Conservation (phyloP, 2,797 vertebrate genomes). For the Acanthis flammea region DNA sequence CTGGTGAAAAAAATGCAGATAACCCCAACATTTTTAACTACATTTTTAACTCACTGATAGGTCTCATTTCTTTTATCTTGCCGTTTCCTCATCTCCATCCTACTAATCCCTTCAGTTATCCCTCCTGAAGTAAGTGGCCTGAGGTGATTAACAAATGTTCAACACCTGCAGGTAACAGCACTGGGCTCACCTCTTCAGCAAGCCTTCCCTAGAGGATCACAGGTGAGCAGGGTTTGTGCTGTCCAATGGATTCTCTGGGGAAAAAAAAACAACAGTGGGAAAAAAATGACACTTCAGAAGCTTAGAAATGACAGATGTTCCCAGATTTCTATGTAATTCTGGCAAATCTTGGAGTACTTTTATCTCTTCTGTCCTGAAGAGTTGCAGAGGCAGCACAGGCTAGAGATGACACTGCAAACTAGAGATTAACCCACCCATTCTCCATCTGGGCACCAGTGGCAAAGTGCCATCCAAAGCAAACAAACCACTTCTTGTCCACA, state of each 20-base stretch:
- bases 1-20: neutral
- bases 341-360: neutral
- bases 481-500: neutral
- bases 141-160: neutral
- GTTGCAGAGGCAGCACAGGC: neutral
- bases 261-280: neutral
- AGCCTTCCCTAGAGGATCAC: neutral
- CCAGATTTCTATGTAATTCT: neutral
- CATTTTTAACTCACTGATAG: neutral
- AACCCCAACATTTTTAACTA: neutral
- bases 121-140: neutral
- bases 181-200: neutral
- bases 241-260: neutral
- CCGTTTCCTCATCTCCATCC: neutral
- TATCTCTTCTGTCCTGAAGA: neutral
- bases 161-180: neutral
- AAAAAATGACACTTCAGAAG: neutral
- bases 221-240: neutral
- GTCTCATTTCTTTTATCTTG: neutral
- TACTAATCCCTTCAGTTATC: neutral
- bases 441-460: neutral
- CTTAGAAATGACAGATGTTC: neutral
- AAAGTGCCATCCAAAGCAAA: neutral
- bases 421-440: neutral
- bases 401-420: neutral